These are phyloP conservation scores for Drosophila littoralis DNA, from an alignment of 1,140 invertebrate species.

Conservation along the genomic window DNA sequence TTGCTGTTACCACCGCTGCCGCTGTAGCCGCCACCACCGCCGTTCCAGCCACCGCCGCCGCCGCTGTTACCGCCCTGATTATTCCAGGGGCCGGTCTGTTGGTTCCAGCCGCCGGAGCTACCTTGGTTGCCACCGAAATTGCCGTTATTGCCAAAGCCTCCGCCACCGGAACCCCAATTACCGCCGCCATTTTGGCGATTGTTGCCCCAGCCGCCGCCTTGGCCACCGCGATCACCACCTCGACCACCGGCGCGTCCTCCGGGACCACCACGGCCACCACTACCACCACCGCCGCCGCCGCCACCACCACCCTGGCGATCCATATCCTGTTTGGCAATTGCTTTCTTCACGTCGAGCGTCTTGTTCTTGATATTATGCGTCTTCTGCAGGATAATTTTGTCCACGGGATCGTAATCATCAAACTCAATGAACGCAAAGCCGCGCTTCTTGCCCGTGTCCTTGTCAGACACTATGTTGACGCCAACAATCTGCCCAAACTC, in stretches of 20 bases:
- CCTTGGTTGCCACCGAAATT: conserved; percentile 66
- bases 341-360: conserved; percentile 92
- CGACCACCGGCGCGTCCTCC: conserved; percentile 57
- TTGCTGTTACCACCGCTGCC: conserved; percentile 53
- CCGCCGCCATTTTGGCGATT: conserved; percentile 83
- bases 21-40: conserved; percentile 54
- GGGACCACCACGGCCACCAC: conserved; percentile 52
- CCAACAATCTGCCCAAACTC: conserved; percentile 93
- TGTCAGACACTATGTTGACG: conserved; percentile 96
- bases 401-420: conserved; percentile 98
- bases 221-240: conserved; percentile 64
- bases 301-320: conserved; percentile 85
- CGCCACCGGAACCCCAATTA: conserved; percentile 84
- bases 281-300: conserved; percentile 56
- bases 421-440: conserved; percentile 99
- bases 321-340: conserved; percentile 89
- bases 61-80: conserved; percentile 69
- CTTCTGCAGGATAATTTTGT: conserved; percentile 94
- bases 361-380: conserved; percentile 91
- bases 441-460: conserved; percentile 95
- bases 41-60: conserved; percentile 82
- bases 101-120: conserved; percentile 70
- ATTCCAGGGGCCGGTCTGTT: conserved; percentile 72
- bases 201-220: conserved; percentile 74
- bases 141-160: conserved; percentile 79